Conservation (phyloP, 2,888 invertebrate species). For the Tuberolachnus salignus region DNA sequence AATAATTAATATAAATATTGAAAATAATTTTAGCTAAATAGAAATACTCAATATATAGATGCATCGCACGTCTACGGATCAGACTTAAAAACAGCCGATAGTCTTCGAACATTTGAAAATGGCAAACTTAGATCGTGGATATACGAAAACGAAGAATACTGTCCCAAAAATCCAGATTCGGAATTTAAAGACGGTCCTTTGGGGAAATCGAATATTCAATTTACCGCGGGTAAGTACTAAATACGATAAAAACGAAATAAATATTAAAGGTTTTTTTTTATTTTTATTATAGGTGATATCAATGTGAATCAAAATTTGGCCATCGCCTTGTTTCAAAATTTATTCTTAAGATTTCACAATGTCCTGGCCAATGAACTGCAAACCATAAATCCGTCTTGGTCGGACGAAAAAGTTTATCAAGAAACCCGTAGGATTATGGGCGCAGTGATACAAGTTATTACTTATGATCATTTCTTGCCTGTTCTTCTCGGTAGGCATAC, state of each 20-base stretch:
- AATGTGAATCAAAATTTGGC: slow-evolving; percentile 50
- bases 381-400: slow-evolving; percentile 26
- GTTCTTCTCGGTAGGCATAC: slow-evolving; percentile 30
- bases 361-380: slow-evolving; percentile 7
- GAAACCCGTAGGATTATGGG: slow-evolving; percentile 31
- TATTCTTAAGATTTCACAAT: slow-evolving; percentile 48
- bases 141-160: slow-evolving; percentile 23
- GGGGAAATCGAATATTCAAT: slow-evolving; percentile 33
- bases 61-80: slow-evolving; percentile 41
- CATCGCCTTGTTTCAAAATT: slow-evolving; percentile 38
- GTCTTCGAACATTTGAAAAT: slow-evolving; percentile 27
- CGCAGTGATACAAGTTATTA: slow-evolving; percentile 32
- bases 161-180: slow-evolving; percentile 22
- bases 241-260: not conserved
- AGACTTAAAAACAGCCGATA: slow-evolving; percentile 1
- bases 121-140: slow-evolving; percentile 27
- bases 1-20: not conserved
- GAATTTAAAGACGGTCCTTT: slow-evolving; percentile 12
- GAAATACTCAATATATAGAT: slow-evolving; percentile 47
- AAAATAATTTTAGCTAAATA: slow-evolving; percentile 23
- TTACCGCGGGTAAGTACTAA: slow-evolving; percentile 14
- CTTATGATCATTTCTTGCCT: slow-evolving; percentile 40
- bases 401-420: slow-evolving; percentile 41
- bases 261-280: not conserved
- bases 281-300: slow-evolving; percentile 36